Evolutionary conservation across 2,888 invertebrate genomes (phyloP), one percentile per base, ranked within the genome.

Genomic region (Ophion ventricosus): DNA sequence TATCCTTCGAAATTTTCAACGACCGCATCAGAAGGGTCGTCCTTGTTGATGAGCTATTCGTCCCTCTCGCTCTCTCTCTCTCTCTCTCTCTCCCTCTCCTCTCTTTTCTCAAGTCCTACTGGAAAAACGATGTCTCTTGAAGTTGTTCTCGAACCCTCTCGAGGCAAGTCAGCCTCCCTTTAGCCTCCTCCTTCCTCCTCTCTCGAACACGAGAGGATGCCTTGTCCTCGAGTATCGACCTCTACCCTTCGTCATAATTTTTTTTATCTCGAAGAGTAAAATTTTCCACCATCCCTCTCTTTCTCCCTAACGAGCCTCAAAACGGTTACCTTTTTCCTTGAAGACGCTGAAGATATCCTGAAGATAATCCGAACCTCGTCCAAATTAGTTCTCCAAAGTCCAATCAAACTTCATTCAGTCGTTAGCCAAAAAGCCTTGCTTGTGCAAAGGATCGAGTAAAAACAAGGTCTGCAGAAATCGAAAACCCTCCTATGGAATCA

Each of bases 81-180:
- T 43, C 43, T 43, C 43, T 43, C 11, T 43, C 43, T 43, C 43
- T 43, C 43, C 11, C 43, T 43, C 43, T 14, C 26, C 23, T 11
- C n/a, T n/a, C n/a, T n/a, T n/a, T n/a, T n/a, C n/a, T 49, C 81
- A 57, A 82, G 77, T 81, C 77, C 64, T 72, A 73, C 80, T 77
- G 84, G 87, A 85, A 87, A 87, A 87, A 85, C 80, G 77, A 86
- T 85, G 87, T 87, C 85, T 84, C 85, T 77, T 73, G 73, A 63
- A 85, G 70, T 73, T n/a, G 23, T 49, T 40, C 40, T 63, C 70
- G 66, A 79, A 72, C 75, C 66, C 23, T 70, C 29, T 76, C 79
- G 74, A 76, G 66, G 64, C 64, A 67, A 56, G 54, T 75, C 69
- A 70, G 35, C 69, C 82, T 40, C 43, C 49, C 49, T 49, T 49